Evolutionary conservation across 2,113 vertebrate species (phyloP).

Genomic region (Rhadina sibilatrix): DNA sequence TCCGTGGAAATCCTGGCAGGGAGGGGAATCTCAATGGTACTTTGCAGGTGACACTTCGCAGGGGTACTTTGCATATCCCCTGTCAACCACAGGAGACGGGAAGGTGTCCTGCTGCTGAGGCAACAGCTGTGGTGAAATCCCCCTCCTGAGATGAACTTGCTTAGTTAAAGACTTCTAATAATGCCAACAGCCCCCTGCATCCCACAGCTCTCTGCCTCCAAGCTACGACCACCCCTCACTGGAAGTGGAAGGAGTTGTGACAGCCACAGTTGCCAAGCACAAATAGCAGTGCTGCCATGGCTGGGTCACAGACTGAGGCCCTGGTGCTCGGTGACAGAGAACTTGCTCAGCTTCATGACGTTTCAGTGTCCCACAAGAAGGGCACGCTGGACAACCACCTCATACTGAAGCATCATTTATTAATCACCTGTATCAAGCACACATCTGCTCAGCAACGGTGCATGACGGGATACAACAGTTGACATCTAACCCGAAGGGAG

Average conservation of each 20-base stretch:
- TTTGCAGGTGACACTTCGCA: not conserved
- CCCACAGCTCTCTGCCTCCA: fast-evolving
- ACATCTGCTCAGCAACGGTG: conserved; percentile 20
- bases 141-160: not conserved
- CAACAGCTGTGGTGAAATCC: not conserved
- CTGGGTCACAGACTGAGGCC: fast-evolving
- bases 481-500: not conserved
- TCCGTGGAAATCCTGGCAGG: not conserved
- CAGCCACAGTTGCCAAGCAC: fast-evolving
- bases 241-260: not conserved
- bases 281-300: fast-evolving
- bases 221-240: not conserved
- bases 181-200: not conserved
- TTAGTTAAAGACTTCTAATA: not conserved
- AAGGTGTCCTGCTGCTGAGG: not conserved
- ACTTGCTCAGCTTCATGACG: fast-evolving
- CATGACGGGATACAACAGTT: not conserved
- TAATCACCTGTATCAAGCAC: conserved; percentile 27
- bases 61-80: not conserved
- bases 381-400: fast-evolving
- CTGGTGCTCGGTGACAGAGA: not conserved
- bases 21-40: not conserved
- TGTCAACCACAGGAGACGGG: not conserved
- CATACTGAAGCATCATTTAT: conserved; percentile 33
- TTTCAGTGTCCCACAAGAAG: not conserved